Evolutionary conservation across 2,797 vertebrate species (phyloP).

Genomic region (Mastacembelus armatus): DNA sequence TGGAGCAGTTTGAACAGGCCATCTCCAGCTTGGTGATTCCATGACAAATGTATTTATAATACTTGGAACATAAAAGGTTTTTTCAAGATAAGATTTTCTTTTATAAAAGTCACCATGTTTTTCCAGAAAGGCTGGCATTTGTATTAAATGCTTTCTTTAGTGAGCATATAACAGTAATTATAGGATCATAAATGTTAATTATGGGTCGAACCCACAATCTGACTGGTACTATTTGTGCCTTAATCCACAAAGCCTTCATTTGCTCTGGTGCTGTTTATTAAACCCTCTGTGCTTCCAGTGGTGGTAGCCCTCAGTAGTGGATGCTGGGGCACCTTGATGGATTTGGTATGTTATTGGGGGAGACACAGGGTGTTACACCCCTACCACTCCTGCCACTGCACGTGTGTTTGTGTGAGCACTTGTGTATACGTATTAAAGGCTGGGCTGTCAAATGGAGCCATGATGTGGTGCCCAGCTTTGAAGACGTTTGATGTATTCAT

Average conservation of each 20-base stretch:
- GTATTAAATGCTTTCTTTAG: conserved; percentile 1
- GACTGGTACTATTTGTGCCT: conserved; percentile 15
- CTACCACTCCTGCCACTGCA: conserved; percentile 35
- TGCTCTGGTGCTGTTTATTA: conserved; percentile 54
- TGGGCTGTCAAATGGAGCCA: conserved; percentile 37
- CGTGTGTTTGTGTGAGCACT: conserved; percentile 29
- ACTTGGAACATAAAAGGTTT: neutral
- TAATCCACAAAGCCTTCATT: conserved; percentile 51
- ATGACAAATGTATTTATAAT: neutral
- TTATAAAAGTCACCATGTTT: neutral
- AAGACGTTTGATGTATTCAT: conserved; percentile 34
- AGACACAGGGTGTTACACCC: conserved; percentile 74
- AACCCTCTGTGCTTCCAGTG: conserved; percentile 54
- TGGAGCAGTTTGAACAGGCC: neutral
- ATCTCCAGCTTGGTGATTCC: neutral
- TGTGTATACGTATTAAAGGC: conserved; percentile 34
- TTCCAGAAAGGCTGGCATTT: conserved; percentile 1
- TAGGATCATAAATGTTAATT: conserved; percentile 57
- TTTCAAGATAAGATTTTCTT: neutral
- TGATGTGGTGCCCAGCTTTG: conserved; percentile 25
- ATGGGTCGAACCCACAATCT: conserved; percentile 12
- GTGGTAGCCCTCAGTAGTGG: conserved; percentile 49
- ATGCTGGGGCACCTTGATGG: conserved; percentile 75
- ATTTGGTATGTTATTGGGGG: conserved; percentile 83
- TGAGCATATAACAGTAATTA: conserved; percentile 38